Evolutionary conservation across 2,797 vertebrate genomes (phyloP).

Genomic region (Ceryle rudis): DNA sequence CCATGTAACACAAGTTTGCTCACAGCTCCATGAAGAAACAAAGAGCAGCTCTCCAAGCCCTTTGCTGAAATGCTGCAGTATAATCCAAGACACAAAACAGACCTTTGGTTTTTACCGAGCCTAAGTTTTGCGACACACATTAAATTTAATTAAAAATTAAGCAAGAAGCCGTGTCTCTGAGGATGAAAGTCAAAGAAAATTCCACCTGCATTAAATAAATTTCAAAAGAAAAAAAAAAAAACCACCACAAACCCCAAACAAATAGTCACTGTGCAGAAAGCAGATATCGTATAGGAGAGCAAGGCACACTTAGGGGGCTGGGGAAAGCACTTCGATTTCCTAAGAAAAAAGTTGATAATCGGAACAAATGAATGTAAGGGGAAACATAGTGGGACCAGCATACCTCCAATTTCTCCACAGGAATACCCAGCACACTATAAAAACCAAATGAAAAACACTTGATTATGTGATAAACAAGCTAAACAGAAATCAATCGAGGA

Average conservation of each 20-base stretch:
- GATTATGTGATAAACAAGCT: background rate
- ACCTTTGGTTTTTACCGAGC: background rate
- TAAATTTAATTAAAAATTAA: constrained; percentile 3
- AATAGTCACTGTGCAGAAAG: background rate
- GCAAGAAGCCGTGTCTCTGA: background rate
- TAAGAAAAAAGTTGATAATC: background rate
- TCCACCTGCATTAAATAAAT: background rate
- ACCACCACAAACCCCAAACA: background rate
- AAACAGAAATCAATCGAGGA: background rate
- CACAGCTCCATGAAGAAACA: constrained; percentile 11
- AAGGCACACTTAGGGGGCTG: background rate
- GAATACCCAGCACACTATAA: background rate
- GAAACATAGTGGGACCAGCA: background rate
- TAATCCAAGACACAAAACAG: constrained; percentile 23
- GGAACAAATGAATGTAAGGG: background rate
- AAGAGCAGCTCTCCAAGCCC: background rate
- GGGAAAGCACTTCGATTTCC: background rate
- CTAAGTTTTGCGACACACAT: background rate
- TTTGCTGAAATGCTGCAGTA: background rate
- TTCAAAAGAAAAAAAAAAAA: background rate
- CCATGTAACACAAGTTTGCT: background rate
- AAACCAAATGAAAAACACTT: background rate
- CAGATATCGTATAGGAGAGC: background rate
- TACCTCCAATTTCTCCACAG: background rate
- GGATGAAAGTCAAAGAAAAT: constrained; percentile 31